phyloP scores from a whole-genome alignment of 2,797 vertebrate species.

The Channa striata region DNA sequence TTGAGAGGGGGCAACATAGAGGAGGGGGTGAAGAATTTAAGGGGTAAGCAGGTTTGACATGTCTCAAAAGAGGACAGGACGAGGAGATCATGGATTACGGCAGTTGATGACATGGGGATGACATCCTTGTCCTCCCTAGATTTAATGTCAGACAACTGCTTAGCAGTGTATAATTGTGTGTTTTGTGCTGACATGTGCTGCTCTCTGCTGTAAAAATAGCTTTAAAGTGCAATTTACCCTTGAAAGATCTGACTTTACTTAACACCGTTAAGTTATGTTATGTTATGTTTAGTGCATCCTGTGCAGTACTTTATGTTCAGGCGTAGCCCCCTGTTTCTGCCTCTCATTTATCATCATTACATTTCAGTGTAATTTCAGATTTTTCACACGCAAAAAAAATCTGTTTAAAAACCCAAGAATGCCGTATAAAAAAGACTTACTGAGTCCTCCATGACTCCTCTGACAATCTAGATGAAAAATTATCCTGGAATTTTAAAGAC shows the following conservation, averaged over 20 bases:
- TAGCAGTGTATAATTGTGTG: conserved; percentile 44
- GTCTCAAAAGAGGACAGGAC: conserved; percentile 21
- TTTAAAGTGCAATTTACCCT: conserved; percentile 19
- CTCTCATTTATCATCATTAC: not conserved
- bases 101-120: conserved; percentile 49
- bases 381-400: not conserved
- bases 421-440: no score
- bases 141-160: conserved; percentile 45
- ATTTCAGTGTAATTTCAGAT: not conserved
- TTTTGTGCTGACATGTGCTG: conserved; percentile 47
- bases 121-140: conserved; percentile 35
- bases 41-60: conserved; percentile 30
- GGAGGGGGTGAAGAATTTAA: not conserved
- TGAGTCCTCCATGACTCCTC: no score
- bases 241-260: conserved; percentile 2
- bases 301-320: conserved; percentile 2
- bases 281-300: not conserved
- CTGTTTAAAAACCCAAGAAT: not conserved
- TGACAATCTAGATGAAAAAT: no score
- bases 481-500: no score
- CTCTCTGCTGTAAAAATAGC: conserved; percentile 23
- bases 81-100: conserved; percentile 46
- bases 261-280: not conserved
- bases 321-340: not conserved
- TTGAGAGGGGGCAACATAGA: not conserved